Evolutionary conservation across 2,797 vertebrate genomes (phyloP).

Genomic region (Sebastolobus alascanus): DNA sequence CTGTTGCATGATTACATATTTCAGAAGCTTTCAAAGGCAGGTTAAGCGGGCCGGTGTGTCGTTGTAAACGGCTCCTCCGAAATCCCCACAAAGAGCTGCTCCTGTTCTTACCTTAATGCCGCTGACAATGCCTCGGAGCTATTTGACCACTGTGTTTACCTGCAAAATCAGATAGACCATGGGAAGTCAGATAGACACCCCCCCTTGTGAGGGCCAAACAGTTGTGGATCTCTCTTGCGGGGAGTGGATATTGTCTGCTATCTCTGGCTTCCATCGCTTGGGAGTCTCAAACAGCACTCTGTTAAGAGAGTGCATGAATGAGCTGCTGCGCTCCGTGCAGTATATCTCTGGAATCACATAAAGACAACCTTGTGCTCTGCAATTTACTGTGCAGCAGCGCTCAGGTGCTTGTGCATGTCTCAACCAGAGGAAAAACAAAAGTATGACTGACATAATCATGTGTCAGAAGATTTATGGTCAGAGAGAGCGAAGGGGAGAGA

Average conservation of each 20-base stretch:
- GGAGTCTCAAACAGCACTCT: slow-evolving; percentile 63
- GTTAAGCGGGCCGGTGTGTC: slow-evolving; percentile 65
- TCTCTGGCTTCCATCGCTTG: slow-evolving; percentile 75
- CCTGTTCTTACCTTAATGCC: slow-evolving; percentile 64
- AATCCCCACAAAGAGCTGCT: slow-evolving; percentile 57
- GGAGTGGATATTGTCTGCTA: slow-evolving; percentile 82
- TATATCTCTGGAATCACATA: slow-evolving; percentile 85
- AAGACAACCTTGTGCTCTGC: slow-evolving; percentile 86
- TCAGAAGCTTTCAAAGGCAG: slow-evolving; percentile 67
- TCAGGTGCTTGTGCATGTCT: slow-evolving; percentile 88
- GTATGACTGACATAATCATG: slow-evolving; percentile 87
- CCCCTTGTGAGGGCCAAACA: slow-evolving; percentile 68
- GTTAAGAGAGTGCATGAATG: slow-evolving; percentile 81
- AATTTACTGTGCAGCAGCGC: slow-evolving; percentile 81
- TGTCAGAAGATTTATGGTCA: slow-evolving; percentile 87
- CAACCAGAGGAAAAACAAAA: slow-evolving; percentile 88
- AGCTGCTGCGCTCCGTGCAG: slow-evolving; percentile 70
- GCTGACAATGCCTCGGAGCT: slow-evolving; percentile 72
- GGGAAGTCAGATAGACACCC: slow-evolving; percentile 79
- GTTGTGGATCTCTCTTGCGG: slow-evolving; percentile 73
- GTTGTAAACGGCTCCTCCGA: slow-evolving; percentile 58
- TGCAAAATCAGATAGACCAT: slow-evolving; percentile 80
- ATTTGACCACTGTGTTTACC: slow-evolving; percentile 81
- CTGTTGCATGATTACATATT: slow-evolving; percentile 72
- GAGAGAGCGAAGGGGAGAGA: slow-evolving; percentile 68